These are phyloP conservation scores for Nothoprocta perdicaria DNA, from an alignment of 2,113 vertebrate genomes.

Conservation along the genomic window DNA sequence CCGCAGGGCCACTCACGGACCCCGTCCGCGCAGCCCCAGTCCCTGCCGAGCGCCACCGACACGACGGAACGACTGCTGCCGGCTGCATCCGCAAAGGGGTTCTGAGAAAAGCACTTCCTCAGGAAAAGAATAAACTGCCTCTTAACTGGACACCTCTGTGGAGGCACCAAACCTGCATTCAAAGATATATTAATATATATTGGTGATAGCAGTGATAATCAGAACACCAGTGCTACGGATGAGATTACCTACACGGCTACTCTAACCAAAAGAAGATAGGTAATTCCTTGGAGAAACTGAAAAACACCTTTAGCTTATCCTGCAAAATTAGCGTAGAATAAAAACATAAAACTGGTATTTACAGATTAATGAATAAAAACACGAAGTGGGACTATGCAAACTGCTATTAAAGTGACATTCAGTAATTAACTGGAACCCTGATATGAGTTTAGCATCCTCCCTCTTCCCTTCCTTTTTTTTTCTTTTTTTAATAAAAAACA, in stretches of 20 bases:
- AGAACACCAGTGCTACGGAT: not conserved
- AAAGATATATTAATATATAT: accelerated
- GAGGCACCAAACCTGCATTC: not conserved
- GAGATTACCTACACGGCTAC: not conserved
- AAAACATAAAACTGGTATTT: conserved; percentile 25
- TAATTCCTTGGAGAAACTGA: not conserved
- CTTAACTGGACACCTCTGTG: not conserved
- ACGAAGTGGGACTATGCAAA: conserved; percentile 52
- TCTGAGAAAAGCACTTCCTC: conserved; percentile 46
- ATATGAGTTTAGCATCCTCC: conserved; percentile 17
- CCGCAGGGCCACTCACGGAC: too few species aligned
- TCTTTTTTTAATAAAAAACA: conserved; percentile 20
- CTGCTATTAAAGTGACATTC: conserved; percentile 68
- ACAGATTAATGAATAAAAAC: conserved; percentile 36
- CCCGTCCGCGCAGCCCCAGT: too few species aligned
- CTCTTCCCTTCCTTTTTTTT: conserved; percentile 26
- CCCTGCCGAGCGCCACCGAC: not conserved
- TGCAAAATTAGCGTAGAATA: conserved; percentile 40
- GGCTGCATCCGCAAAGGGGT: not conserved
- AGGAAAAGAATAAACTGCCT: not conserved
- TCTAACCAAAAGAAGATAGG: not conserved
- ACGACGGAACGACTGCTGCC: not conserved
- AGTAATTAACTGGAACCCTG: conserved; percentile 46
- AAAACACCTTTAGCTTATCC: conserved; percentile 12
- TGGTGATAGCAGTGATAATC: not conserved